Evolutionary conservation across 2,888 invertebrate genomes (phyloP).

Genomic region (Phyllotreta striolata): DNA sequence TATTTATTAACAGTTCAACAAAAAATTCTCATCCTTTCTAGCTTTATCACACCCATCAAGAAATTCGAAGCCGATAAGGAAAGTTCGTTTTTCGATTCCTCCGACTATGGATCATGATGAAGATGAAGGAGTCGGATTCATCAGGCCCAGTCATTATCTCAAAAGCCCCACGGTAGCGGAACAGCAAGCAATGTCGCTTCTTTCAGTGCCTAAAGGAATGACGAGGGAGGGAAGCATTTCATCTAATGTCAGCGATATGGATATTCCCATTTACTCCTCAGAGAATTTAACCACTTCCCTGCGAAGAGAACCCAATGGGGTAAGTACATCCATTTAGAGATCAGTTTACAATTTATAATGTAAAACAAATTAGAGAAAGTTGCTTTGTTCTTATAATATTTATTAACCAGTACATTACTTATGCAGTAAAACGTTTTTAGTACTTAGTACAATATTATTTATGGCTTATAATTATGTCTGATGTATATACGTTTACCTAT

Average conservation of each 20-base stretch:
- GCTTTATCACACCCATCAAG: not conserved
- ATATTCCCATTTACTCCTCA: slow-evolving; percentile 65
- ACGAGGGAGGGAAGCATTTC: slow-evolving; percentile 63
- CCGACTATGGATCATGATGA: slow-evolving; percentile 56
- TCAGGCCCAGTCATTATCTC: slow-evolving; percentile 66
- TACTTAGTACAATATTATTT: too few species aligned
- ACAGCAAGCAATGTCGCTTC: slow-evolving; percentile 57
- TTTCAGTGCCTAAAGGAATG: slow-evolving; percentile 60
- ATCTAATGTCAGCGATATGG: slow-evolving; percentile 66
- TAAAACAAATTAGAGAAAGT: too few species aligned
- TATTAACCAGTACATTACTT: too few species aligned
- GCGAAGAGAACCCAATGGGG: slow-evolving; percentile 48
- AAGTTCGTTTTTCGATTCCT: slow-evolving; percentile 46
- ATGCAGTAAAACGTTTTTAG: too few species aligned
- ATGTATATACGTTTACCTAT: too few species aligned
- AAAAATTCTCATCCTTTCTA: not conserved
- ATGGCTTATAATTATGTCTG: too few species aligned
- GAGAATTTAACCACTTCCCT: slow-evolving; percentile 55
- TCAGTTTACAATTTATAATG: too few species aligned
- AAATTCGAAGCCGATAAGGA: slow-evolving; percentile 38
- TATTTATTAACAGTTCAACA: too few species aligned
- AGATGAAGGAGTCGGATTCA: slow-evolving; percentile 64
- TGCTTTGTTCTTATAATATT: too few species aligned
- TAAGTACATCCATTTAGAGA: slow-evolving; percentile 44
- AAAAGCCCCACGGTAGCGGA: slow-evolving; percentile 60